These are phyloP conservation scores for Prosopocoilus inquinatus DNA, from an alignment of 2,888 invertebrate genomes.

Conservation along the genomic window DNA sequence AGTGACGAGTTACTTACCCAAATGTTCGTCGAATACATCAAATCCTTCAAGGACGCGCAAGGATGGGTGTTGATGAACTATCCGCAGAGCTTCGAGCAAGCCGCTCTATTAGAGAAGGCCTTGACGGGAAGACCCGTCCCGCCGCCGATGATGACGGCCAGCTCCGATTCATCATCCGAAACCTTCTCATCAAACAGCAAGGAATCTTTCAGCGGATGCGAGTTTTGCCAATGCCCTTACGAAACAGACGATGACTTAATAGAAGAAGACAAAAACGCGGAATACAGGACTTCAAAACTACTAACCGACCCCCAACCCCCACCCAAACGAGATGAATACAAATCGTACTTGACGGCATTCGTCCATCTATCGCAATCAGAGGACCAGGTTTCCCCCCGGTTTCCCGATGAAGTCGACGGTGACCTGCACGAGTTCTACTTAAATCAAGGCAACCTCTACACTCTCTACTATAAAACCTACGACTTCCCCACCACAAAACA, in stretches of 20 bases:
- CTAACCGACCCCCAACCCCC: conserved; percentile 52
- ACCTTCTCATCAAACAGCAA: background rate
- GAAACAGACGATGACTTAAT: conserved; percentile 15
- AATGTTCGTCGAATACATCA: conserved; percentile 62
- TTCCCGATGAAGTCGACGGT: conserved; percentile 4
- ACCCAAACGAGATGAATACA: conserved; percentile 45
- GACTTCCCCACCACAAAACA: conserved; percentile 56
- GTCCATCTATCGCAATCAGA: conserved; percentile 51
- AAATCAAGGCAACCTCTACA: conserved; percentile 58
- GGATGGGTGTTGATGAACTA: conserved; percentile 68
- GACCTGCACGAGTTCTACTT: conserved; percentile 55
- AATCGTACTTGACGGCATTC: conserved; percentile 60
- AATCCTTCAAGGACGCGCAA: conserved; percentile 49
- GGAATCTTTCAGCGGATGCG: conserved; percentile 29
- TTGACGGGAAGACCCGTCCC: conserved; percentile 57
- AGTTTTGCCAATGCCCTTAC: conserved; percentile 27
- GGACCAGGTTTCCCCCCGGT: conserved; percentile 37
- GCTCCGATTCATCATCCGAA: background rate
- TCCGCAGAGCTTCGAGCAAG: conserved; percentile 59
- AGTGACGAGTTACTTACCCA: conserved; percentile 56
- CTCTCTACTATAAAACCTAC: conserved; percentile 58
- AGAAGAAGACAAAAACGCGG: conserved; percentile 45
- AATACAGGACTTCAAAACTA: conserved; percentile 53
- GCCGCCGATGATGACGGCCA: conserved; percentile 34
- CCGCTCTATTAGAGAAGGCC: conserved; percentile 59